Percentiles rank a stretch among this genome's conserved stretches.
phyloP scores from a whole-genome alignment of 1,140 invertebrate species.

The Drosophila paulistorum region DNA sequence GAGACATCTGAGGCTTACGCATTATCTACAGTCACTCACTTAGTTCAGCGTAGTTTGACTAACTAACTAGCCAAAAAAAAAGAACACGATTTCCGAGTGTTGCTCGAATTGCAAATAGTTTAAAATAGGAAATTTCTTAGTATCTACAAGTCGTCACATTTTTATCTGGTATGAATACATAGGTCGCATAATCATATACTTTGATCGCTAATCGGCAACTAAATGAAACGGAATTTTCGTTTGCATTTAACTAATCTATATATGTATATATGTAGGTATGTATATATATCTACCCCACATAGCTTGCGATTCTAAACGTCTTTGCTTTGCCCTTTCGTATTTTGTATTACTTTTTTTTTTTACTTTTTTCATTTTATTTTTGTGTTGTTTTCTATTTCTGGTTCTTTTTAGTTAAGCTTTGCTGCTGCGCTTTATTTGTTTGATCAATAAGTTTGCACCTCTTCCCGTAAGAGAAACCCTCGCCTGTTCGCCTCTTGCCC shows the following conservation, averaged over 20 bases:
- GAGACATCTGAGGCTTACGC: neutral
- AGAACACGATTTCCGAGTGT: neutral
- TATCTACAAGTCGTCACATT: constrained; percentile 2
- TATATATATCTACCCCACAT: neutral
- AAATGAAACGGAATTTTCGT: constrained; percentile 61
- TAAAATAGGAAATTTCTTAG: neutral
- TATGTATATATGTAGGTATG: neutral
- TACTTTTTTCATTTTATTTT: too few species aligned
- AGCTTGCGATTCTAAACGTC: constrained; percentile 4
- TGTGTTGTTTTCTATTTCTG: constrained; percentile 2
- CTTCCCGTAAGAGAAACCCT: constrained; percentile 44
- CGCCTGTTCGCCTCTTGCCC: neutral
- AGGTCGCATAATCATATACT: constrained; percentile 62
- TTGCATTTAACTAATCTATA: constrained; percentile 22
- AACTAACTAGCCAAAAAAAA: neutral
- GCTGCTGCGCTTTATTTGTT: constrained; percentile 74
- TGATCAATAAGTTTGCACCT: constrained; percentile 73
- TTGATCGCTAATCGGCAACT: constrained; percentile 67
- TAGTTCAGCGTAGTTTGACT: neutral
- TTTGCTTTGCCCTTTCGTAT: constrained; percentile 49
- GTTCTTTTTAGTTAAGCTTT: constrained; percentile 5
- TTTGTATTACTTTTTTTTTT: constrained; percentile 13
- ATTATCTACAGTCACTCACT: neutral
- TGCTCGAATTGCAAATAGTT: neutral
- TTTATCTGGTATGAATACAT: constrained; percentile 47